Percentiles rank a stretch among this genome's conserved stretches.
Conservation (phyloP, 2,888 invertebrate species). For the Dione vanillae region DNA sequence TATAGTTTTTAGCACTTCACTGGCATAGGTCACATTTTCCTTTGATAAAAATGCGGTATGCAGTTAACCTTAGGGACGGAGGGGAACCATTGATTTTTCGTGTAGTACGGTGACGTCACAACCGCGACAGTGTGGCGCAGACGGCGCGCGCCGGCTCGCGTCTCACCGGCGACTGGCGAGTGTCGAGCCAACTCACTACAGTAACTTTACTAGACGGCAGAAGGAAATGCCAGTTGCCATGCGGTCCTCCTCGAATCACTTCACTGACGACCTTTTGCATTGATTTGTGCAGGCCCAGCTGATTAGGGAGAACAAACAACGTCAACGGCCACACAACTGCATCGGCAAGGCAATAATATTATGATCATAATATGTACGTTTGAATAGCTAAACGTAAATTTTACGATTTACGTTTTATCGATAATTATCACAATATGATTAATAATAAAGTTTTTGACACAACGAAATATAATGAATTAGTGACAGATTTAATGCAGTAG, state of each 20-base stretch:
- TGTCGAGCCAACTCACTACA: constrained; percentile 58
- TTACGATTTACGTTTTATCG: too few relatives aligned
- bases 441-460: background rate
- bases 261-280: constrained; percentile 72
- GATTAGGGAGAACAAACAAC: constrained; percentile 51
- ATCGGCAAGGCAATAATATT: background rate
- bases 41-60: constrained; percentile 80
- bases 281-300: constrained; percentile 67
- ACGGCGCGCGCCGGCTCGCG: constrained; percentile 81
- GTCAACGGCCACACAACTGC: constrained; percentile 12
- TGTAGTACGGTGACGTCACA: constrained; percentile 77
- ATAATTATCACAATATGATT: background rate
- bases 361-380: too few relatives aligned
- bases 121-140: constrained; percentile 63
- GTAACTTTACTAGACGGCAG: constrained; percentile 48
- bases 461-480: background rate
- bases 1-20: constrained; percentile 69
- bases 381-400: too few relatives aligned
- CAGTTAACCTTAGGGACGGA: constrained; percentile 74
- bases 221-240: constrained; percentile 78
- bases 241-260: constrained; percentile 67
- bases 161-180: constrained; percentile 75
- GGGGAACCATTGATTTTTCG: constrained; percentile 81
- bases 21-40: constrained; percentile 79
- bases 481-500: background rate